phyloP scores from a whole-genome alignment of 2,888 invertebrate species.

The Campoplex nolae region DNA sequence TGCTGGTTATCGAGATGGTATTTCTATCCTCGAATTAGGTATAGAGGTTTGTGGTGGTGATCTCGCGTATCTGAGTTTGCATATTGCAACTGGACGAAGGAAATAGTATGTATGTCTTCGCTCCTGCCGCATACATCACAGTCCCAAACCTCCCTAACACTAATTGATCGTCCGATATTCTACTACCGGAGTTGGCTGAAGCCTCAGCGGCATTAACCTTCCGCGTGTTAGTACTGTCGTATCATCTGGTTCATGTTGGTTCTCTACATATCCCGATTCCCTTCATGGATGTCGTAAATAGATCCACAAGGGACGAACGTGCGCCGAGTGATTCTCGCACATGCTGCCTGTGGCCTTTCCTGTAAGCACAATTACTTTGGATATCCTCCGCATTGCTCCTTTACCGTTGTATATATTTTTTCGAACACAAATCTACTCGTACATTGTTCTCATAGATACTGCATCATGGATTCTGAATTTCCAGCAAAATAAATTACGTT shows the following conservation, averaged over 20 bases:
- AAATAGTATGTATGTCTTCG: slow-evolving; percentile 26
- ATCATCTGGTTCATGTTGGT: slow-evolving; percentile 19
- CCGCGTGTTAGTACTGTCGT: slow-evolving; percentile 43
- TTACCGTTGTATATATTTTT: neutral
- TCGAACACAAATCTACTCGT: slow-evolving; percentile 55
- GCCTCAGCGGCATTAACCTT: slow-evolving; percentile 60
- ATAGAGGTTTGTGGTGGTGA: neutral
- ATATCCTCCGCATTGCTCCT: slow-evolving; percentile 18
- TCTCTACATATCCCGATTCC: slow-evolving; percentile 45
- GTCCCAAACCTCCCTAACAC: slow-evolving; percentile 40
- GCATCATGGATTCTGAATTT: slow-evolving; percentile 74
- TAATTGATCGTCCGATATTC: slow-evolving; percentile 67
- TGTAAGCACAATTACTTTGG: slow-evolving; percentile 7
- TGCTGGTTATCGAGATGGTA: neutral
- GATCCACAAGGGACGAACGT: slow-evolving; percentile 66
- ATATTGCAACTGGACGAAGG: slow-evolving; percentile 41
- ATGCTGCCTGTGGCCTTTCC: slow-evolving; percentile 36
- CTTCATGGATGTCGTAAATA: slow-evolving; percentile 65
- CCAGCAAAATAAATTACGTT: slow-evolving; percentile 48
- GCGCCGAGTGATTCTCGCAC: slow-evolving; percentile 35
- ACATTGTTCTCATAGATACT: slow-evolving; percentile 82
- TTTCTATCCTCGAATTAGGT: slow-evolving; percentile 8
- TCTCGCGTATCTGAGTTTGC: slow-evolving; percentile 14
- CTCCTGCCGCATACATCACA: slow-evolving; percentile 26
- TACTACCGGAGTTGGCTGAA: slow-evolving; percentile 48